Percentiles rank a stretch among this genome's conserved stretches.
These are phyloP conservation scores for Clavelina lepadiformis DNA, from an alignment of 23 tunicate genomes.

Conservation along the genomic window DNA sequence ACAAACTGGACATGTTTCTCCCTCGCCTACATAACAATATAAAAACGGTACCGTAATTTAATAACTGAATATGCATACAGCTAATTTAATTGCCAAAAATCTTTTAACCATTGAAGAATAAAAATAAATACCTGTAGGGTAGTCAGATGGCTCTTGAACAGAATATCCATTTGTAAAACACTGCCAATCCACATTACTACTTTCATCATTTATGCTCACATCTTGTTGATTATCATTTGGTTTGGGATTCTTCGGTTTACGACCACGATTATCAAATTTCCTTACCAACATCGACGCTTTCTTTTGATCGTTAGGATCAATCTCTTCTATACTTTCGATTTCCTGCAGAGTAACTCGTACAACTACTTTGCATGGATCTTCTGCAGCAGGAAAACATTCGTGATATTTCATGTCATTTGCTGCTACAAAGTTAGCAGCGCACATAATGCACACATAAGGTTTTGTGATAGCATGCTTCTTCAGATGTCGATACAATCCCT, in stretches of 20 bases:
- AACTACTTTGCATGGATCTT: constrained; percentile 21
- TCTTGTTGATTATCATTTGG: too few species aligned
- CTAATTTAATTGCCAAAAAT: too few species aligned
- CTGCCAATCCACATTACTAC: too few species aligned
- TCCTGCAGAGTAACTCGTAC: constrained; percentile 24
- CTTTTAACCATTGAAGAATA: too few species aligned
- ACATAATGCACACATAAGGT: constrained; percentile 40
- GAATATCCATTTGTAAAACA: too few species aligned
- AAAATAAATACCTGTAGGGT: too few species aligned
- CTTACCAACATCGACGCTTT: constrained; percentile 18
- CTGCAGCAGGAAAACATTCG: constrained; percentile 10
- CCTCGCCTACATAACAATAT: constrained; percentile 14
- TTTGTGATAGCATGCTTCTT: constrained; percentile 20
- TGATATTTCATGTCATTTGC: constrained; percentile 19
- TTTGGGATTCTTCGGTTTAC: constrained; percentile 44
- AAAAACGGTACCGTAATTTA: too few species aligned
- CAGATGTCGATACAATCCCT: constrained; percentile 14
- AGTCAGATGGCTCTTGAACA: too few species aligned
- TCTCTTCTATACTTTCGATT: constrained; percentile 19
- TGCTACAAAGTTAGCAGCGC: constrained; percentile 6
- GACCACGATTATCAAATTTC: constrained; percentile 48
- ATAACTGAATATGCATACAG: too few species aligned
- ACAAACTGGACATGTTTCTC: constrained; percentile 33
- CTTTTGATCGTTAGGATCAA: constrained; percentile 19
- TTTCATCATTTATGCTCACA: too few species aligned